Conservation (phyloP, 2,797 vertebrate genomes). For the Remorina albescens region DNA sequence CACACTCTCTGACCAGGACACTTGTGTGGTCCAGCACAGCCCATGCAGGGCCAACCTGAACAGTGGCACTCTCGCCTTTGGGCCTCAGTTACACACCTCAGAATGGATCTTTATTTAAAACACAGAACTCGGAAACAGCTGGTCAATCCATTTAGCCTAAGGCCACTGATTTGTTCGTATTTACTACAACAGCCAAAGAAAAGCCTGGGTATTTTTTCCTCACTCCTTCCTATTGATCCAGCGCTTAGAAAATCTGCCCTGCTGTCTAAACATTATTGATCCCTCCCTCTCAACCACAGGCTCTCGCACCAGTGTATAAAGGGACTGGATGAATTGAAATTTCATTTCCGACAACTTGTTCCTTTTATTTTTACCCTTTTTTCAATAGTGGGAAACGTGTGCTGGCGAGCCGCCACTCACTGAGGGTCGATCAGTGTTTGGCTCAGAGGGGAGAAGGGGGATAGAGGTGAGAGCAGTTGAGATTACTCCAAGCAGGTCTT, state of each 20-base stretch:
- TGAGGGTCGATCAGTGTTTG: conserved; percentile 81
- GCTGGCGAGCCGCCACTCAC: conserved; percentile 76
- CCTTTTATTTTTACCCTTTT: conserved; percentile 90
- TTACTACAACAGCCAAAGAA: conserved; percentile 90
- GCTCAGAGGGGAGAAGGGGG: conserved; percentile 63
- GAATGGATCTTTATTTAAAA: conserved; percentile 90
- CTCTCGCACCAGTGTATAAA: conserved; percentile 90
- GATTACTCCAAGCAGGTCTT: conserved; percentile 50
- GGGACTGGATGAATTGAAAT: conserved; percentile 95
- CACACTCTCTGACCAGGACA: conserved; percentile 48
- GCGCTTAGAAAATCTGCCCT: conserved; percentile 93
- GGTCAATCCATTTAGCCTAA: conserved; percentile 94
- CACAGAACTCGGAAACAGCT: conserved; percentile 88
- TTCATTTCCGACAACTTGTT: conserved; percentile 96
- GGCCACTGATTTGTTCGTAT: conserved; percentile 93
- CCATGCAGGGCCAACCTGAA: conserved; percentile 57
- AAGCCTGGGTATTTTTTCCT: conserved; percentile 88
- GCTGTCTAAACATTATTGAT: conserved; percentile 98
- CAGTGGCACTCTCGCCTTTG: conserved; percentile 70
- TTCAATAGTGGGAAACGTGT: conserved; percentile 81
- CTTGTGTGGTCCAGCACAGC: conserved; percentile 58
- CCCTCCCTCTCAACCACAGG: conserved; percentile 87
- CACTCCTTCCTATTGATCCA: conserved; percentile 92
- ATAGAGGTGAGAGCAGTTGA: conserved; percentile 55
- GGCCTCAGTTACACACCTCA: conserved; percentile 83